Percentiles rank a stretch among this genome's conserved stretches.
Evolutionary conservation across 1,140 invertebrate genomes (phyloP).

Genomic region (Hypothenemus hampei): DNA sequence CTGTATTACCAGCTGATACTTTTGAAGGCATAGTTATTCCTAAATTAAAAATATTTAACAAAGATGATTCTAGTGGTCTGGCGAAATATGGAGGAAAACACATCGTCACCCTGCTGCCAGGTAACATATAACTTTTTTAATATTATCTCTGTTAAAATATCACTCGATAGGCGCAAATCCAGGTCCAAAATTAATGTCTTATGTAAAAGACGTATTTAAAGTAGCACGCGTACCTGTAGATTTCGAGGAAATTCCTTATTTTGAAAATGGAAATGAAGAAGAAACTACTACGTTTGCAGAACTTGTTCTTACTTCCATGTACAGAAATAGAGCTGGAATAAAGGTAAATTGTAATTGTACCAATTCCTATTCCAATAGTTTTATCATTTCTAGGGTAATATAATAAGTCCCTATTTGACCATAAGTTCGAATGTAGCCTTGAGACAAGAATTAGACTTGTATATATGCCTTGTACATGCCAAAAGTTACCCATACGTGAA

Average conservation of each 20-base stretch:
- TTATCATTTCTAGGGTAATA: slow-evolving; percentile 28
- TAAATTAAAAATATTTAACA: background rate
- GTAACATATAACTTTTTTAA: slow-evolving; percentile 26
- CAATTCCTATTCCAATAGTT: too few relatives aligned
- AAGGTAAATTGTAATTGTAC: too few relatives aligned
- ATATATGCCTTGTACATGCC: slow-evolving; percentile 62
- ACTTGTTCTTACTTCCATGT: slow-evolving; percentile 58
- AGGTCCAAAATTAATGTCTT: slow-evolving; percentile 55
- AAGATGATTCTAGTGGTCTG: background rate
- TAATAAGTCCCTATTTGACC: slow-evolving; percentile 12
- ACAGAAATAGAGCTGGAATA: slow-evolving; percentile 62
- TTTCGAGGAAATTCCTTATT: slow-evolving; percentile 52
- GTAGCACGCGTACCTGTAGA: slow-evolving; percentile 58
- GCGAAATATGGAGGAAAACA: slow-evolving; percentile 54
- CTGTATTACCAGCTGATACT: slow-evolving; percentile 16
- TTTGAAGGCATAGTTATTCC: slow-evolving; percentile 18
- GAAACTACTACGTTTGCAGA: slow-evolving; percentile 49
- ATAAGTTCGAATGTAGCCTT: slow-evolving; percentile 29
- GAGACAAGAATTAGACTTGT: slow-evolving; percentile 55
- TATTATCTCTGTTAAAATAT: background rate
- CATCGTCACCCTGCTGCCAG: slow-evolving; percentile 55
- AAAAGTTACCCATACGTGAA: slow-evolving; percentile 56
- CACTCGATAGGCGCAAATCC: slow-evolving; percentile 45
- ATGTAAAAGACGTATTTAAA: slow-evolving; percentile 53
- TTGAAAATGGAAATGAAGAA: slow-evolving; percentile 43